Base-by-base conservation (phyloP, 2,797 vertebrate genomes). In the Anomalospiza imberbis region DNA sequence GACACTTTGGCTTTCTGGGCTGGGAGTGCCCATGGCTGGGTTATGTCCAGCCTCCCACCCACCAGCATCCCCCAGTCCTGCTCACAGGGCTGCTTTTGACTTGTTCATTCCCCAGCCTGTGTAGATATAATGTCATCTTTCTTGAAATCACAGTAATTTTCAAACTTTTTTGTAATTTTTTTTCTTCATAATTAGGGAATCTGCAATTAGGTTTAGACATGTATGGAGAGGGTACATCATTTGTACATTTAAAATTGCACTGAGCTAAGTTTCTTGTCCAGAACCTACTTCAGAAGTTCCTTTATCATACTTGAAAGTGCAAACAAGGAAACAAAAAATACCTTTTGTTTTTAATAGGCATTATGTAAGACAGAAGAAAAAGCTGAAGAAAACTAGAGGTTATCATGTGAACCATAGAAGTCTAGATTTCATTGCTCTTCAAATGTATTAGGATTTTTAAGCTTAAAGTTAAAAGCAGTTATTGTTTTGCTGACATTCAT, bases 21-120 rank as follows among this genome's bases (percentile, higher is more conserved):
- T 57, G 50, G 0, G 9, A 10, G 36, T n/a, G 32, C 63, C 0
- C 32, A 13, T 24, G 29, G 32, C 55, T 2, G 11, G 20, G 32
- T 36, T 63, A 11, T 38, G 32, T 11, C 57, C 63, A 62, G 28
- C 9, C 44, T 62, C 28, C 55, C 63, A 17, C 0, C 32, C 20
- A 18, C 5, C 71, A 55, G 44, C 28, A 26, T 0, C 19, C 21
- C 17, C 19, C 16, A 51, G 17, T 6, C 31, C 17, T 36, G 6
- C 55, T 61, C 8, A 5, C 8, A 55, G 54, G 10, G 34, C 48
- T 36, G 31, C 22, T 63, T 44, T 51, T 7, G 0, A 5, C 44
- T 11, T 13, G 12, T 17, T 62, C 20, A 26, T 55, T 6, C 7
- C 13, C 28, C 36, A 25, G 10, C 34, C 22, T 51, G 29, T 29